Conservation (phyloP, 2,797 vertebrate species). For the Etheostoma perlongum region DNA sequence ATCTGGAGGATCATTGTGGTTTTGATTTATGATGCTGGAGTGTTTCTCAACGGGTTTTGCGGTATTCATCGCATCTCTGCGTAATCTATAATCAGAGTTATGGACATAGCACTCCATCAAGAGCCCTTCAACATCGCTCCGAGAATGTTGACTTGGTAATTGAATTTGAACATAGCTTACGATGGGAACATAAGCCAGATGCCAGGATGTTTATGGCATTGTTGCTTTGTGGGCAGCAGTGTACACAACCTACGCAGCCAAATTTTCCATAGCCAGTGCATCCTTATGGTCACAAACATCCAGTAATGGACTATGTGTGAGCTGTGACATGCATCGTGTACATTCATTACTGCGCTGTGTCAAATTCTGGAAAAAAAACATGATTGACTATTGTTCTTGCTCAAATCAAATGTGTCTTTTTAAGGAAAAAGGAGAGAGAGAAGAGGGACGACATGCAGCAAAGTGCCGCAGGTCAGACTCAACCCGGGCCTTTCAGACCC, state of each 20-base stretch:
- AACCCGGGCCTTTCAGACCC: too few species aligned
- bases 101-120: constrained; percentile 70
- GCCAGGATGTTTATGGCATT: constrained; percentile 80
- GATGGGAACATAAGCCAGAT: constrained; percentile 80
- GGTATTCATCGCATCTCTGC: constrained; percentile 64
- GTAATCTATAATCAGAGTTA: constrained; percentile 73
- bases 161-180: constrained; percentile 72
- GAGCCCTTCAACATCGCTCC: constrained; percentile 63
- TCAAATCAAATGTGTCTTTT: constrained; percentile 7
- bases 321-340: constrained; percentile 42
- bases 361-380: constrained; percentile 27
- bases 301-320: constrained; percentile 43
- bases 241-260: constrained; percentile 72
- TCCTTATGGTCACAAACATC: constrained; percentile 57
- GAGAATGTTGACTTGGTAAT: constrained; percentile 75
- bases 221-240: constrained; percentile 74
- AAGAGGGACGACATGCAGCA: too few species aligned
- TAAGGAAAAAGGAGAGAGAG: too few species aligned
- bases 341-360: constrained; percentile 33
- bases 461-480: too few species aligned
- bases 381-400: constrained; percentile 4
- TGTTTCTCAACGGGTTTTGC: constrained; percentile 66
- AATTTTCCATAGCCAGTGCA: constrained; percentile 69
- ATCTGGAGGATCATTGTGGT: constrained; percentile 56
- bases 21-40: constrained; percentile 61